These are phyloP conservation scores for Drosophila diplacantha DNA, from an alignment of 2,888 invertebrate species.

Conservation along the genomic window DNA sequence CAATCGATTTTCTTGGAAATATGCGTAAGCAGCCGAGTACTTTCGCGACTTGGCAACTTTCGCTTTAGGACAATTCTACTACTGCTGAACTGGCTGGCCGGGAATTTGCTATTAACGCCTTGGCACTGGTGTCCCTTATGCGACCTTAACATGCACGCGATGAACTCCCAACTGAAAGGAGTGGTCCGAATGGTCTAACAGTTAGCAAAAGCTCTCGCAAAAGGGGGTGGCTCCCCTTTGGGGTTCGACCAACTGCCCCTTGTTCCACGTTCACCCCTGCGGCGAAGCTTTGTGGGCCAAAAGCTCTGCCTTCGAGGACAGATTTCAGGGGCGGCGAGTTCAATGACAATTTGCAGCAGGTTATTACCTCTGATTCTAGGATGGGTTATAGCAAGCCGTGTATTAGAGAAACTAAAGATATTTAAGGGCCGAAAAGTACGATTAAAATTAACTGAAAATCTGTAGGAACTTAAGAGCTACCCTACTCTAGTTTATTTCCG, in stretches of 20 bases:
- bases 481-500: neutral
- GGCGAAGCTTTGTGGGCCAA: slow-evolving; percentile 6
- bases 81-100: neutral
- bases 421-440: neutral
- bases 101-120: slow-evolving; percentile 47
- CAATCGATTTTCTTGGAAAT: slow-evolving; percentile 49
- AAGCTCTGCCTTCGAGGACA: neutral
- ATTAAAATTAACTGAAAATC: neutral
- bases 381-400: neutral
- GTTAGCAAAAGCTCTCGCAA: slow-evolving; percentile 40
- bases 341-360: slow-evolving; percentile 30
- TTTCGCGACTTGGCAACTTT: slow-evolving; percentile 34
- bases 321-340: slow-evolving; percentile 29
- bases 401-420: neutral
- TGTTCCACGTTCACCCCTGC: neutral
- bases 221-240: slow-evolving; percentile 2
- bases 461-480: neutral
- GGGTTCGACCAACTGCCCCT: slow-evolving; percentile 8
- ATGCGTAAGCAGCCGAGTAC: neutral
- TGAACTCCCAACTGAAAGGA: slow-evolving; percentile 62
- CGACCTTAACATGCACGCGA: slow-evolving; percentile 64
- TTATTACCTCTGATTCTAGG: slow-evolving; percentile 32
- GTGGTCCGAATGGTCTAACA: slow-evolving; percentile 47
- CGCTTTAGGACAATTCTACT: slow-evolving; percentile 32
- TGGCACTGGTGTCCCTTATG: slow-evolving; percentile 45